These are phyloP conservation scores for Xenopus laevis DNA, from an alignment of 2,113 vertebrate species.

Conservation along the genomic window DNA sequence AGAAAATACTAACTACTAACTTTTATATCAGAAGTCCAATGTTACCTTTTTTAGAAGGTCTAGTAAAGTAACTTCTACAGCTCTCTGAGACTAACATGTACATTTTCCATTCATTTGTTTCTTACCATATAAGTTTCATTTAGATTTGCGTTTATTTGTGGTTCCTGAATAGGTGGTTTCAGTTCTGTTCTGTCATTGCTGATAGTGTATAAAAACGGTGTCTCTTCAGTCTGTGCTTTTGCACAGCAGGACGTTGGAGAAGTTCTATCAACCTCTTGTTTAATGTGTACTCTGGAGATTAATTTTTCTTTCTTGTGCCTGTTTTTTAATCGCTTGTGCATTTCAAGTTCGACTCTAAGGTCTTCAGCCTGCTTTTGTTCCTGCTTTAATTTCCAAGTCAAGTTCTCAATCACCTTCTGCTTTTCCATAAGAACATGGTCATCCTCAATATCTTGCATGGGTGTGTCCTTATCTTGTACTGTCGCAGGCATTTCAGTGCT, in stretches of 20 bases:
- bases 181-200: constrained; percentile 16
- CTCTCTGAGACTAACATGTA: too few species aligned
- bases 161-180: constrained; percentile 8
- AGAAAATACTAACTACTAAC: too few species aligned
- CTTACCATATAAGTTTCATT: constrained; percentile 34
- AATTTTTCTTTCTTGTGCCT: constrained; percentile 50
- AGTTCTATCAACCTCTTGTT: constrained; percentile 20
- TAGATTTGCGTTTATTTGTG: background rate
- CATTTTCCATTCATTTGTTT: background rate
- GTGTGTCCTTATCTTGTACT: constrained; percentile 13
- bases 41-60: too few species aligned
- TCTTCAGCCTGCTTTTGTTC: constrained; percentile 55
- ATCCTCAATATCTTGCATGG: constrained; percentile 34
- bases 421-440: constrained; percentile 43
- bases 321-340: constrained; percentile 65
- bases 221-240: constrained; percentile 7
- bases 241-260: constrained; percentile 8
- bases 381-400: constrained; percentile 50
- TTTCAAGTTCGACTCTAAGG: constrained; percentile 62
- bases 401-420: constrained; percentile 41
- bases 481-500: background rate
- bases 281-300: constrained; percentile 8
- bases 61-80: too few species aligned
- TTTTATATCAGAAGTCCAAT: too few species aligned
- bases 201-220: constrained; percentile 14